These are phyloP conservation scores for Salvator merianae DNA, from an alignment of 2,113 vertebrate species.

Conservation along the genomic window DNA sequence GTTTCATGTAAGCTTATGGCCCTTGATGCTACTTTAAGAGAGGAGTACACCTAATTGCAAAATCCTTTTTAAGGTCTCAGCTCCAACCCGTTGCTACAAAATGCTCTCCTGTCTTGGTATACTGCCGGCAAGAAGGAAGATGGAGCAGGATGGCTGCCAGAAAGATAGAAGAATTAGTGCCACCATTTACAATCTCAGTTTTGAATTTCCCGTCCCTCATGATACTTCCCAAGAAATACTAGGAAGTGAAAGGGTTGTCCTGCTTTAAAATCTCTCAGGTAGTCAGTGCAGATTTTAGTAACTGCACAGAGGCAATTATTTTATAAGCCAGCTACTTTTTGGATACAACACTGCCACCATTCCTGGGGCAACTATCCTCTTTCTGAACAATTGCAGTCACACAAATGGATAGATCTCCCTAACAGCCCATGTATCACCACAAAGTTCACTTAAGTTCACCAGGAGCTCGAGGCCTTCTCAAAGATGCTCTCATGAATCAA, in stretches of 20 bases:
- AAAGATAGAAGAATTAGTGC: too few species aligned
- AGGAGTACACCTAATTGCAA: too few species aligned
- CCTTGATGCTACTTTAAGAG: too few species aligned
- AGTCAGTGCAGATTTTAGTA: not conserved
- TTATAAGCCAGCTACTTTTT: not conserved
- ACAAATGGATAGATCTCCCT: not conserved
- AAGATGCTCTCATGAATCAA: too few species aligned
- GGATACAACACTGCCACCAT: not conserved
- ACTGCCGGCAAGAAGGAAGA: too few species aligned
- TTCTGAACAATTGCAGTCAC: not conserved
- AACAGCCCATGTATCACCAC: not conserved
- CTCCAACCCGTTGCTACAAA: too few species aligned
- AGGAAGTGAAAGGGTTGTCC: not conserved
- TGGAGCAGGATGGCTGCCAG: too few species aligned
- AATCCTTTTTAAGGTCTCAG: too few species aligned
- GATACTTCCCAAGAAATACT: too few species aligned
- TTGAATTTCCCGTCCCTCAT: too few species aligned
- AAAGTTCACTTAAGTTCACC: not conserved
- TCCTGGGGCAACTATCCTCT: not conserved
- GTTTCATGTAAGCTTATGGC: not conserved
- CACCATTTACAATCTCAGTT: conserved; percentile 10
- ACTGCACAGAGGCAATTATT: not conserved
- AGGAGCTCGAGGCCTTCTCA: too few species aligned
- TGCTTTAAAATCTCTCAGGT: not conserved
- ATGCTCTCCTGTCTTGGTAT: too few species aligned